Evolutionary conservation across 2,113 vertebrate species (phyloP), one percentile per base, ranked within the genome.

Genomic region (Pseudolaguvia tuberculata): DNA sequence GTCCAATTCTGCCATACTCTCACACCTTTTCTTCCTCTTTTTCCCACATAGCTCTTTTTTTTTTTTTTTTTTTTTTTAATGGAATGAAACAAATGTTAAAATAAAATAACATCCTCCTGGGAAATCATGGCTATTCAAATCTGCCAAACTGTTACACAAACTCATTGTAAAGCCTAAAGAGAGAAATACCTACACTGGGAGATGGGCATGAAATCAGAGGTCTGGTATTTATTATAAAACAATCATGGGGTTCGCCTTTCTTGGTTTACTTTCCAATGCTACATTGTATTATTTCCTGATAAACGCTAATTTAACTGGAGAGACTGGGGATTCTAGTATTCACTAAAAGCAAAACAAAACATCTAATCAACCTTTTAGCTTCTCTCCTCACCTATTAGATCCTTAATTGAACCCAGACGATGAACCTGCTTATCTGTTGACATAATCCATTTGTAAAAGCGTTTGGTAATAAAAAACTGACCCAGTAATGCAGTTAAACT

Each of bases 11-110:
- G 47, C 70, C 21, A 47, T 59, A 42, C 31, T 76, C 70, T 70
- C 31, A 18, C 17, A 52, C 66, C 73, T 57, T 67, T 83, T 59
- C 72, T 31, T 48, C 51, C 11, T 57, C 78, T 39, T 65, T 72
- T 76, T 2, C 89, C 75, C 80, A 88, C 89, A 87, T 86, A 88
- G 83, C 83, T 63, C 1, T 80, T 71, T 85, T 81, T 68, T n/a
- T n/a, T n/a, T n/a, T n/a, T 18, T 76, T 85, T 85, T 83, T 20
- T 76, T 84, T 84, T 83, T 86, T 87, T 88, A 90, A 90, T 87
- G 85, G 50, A 76, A 85, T 42, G 82, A 82, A 77, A 80, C 89
- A 86, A 89, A 91, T 89, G 89, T 86, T 89, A 83, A 83, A 85
- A 88, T 87, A 85, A 42, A 42, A 42, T 42, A 42, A 8, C 86